Evolutionary conservation across 2,797 vertebrate genomes (phyloP), one percentile per base, ranked within the genome.

Genomic region (Pangasius djambal): DNA sequence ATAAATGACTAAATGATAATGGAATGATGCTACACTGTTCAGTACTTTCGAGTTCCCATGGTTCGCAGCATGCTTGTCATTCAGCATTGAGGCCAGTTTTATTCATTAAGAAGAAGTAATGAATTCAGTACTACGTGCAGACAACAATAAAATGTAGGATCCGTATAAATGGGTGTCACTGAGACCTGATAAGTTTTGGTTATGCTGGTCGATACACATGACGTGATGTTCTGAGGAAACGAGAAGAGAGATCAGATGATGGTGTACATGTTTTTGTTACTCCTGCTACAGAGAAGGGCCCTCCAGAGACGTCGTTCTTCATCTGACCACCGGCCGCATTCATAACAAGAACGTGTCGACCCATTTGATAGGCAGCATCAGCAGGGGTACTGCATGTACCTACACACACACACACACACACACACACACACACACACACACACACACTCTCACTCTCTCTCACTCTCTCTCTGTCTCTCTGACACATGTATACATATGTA

Each of bases 311-410:
- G 94, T 99, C 1, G 93, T 98, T 92, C 96, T 98, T 16, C 98
- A 98, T 91, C 96, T 99, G 86, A 99, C 98, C 0, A 98, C 97
- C 0, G 98, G 98, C 84, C 96, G 98, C 87, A 99, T 98, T 91
- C 99, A 99, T 95, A 99, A 99, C 94, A 99, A 99, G 94, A 99
- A 99, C 0, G 98, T 99, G 74, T 99, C 98, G 81, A 99, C 99
- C 87, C 99, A 99, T 88, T 96, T 99, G 0, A 97, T 99, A 22
- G 98, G 98, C 83, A 99, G 97, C 96, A 98, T 99, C 89, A 96
- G 95, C 89, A 96, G 96, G 97, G 98, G 98, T 98, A 92, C 78
- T 13, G 40, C 22, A 61, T 65, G 34, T 12, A 75, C 59, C 63
- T 52, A 86, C 77, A 86, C 63, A 25, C 48, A 84, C 25, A 75